Evolutionary conservation across 2,797 vertebrate genomes (phyloP).

Genomic region (Atherinosoma microstoma): DNA sequence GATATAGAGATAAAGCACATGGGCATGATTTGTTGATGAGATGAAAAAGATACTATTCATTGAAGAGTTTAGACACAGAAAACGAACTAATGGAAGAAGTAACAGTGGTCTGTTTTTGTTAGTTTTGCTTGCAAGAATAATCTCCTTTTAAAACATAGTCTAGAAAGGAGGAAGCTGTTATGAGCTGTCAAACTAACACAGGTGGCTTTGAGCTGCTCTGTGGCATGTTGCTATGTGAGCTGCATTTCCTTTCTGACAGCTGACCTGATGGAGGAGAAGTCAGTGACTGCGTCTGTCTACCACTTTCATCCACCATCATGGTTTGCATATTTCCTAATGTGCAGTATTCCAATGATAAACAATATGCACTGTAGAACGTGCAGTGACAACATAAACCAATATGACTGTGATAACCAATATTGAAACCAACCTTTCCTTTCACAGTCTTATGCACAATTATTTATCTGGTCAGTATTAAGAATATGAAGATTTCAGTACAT

Average conservation of each 20-base stretch:
- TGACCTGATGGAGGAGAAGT: constrained; percentile 48
- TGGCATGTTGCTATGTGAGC: constrained; percentile 59
- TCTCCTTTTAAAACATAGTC: constrained; percentile 10
- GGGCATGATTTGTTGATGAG: not conserved
- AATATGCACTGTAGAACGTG: not conserved
- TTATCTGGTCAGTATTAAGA: not conserved
- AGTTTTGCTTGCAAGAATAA: not conserved
- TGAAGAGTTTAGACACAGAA: not conserved
- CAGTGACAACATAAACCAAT: not conserved
- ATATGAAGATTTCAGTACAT: not conserved
- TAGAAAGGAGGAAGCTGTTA: constrained; percentile 21
- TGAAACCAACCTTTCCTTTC: not conserved
- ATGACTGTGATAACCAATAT: not conserved
- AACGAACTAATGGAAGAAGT: not conserved
- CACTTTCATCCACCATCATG: constrained; percentile 48
- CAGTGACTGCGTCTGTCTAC: constrained; percentile 53
- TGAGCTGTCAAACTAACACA: constrained; percentile 24
- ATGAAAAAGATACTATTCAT: not conserved
- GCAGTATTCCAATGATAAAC: not conserved
- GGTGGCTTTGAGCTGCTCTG: constrained; percentile 49
- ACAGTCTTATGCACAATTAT: not conserved
- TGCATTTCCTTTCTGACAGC: constrained; percentile 39
- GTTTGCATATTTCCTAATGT: constrained; percentile 4
- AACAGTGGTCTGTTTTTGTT: constrained; percentile 1
- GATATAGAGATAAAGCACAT: constrained; percentile 6